Percentiles rank a stretch among this genome's conserved stretches.
phyloP scores from a whole-genome alignment of 1,140 invertebrate species.

The Planococcus citri region DNA sequence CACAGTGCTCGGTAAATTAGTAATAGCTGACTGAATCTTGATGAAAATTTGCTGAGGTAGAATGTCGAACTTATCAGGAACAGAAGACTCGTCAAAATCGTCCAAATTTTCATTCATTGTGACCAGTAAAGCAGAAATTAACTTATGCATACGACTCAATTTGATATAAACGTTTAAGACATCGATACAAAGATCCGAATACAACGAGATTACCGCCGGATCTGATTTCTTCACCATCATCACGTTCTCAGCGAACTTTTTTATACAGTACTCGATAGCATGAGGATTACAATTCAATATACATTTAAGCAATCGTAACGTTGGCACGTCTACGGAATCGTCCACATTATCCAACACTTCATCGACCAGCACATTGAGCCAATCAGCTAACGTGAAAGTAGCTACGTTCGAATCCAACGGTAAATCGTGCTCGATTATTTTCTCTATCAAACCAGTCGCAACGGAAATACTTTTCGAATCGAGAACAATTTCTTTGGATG shows the following conservation, averaged over 20 bases:
- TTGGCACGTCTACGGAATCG: not conserved
- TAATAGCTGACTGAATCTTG: not conserved
- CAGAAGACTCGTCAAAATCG: not conserved
- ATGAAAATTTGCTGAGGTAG: not conserved
- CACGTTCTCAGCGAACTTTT: not conserved
- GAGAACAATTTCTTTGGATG: not conserved
- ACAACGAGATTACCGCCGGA: not conserved
- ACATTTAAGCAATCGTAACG: not conserved
- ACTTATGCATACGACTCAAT: not conserved
- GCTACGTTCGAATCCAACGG: not conserved
- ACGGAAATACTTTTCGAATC: not conserved
- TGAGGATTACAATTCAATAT: not conserved
- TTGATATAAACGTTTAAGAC: not conserved
- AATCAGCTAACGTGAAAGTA: not conserved
- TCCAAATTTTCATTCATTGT: not conserved
- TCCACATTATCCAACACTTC: not conserved
- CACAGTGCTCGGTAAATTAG: constrained; percentile 5
- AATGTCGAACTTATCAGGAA: not conserved
- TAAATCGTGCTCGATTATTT: not conserved
- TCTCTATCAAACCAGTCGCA: not conserved
- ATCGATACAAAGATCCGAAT: not conserved
- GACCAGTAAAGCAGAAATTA: not conserved
- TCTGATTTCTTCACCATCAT: not conserved
- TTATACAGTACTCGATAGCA: not conserved
- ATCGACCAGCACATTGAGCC: not conserved